phyloP scores from a whole-genome alignment of 2,113 vertebrate species.

The Phrynocephalus versicolor region DNA sequence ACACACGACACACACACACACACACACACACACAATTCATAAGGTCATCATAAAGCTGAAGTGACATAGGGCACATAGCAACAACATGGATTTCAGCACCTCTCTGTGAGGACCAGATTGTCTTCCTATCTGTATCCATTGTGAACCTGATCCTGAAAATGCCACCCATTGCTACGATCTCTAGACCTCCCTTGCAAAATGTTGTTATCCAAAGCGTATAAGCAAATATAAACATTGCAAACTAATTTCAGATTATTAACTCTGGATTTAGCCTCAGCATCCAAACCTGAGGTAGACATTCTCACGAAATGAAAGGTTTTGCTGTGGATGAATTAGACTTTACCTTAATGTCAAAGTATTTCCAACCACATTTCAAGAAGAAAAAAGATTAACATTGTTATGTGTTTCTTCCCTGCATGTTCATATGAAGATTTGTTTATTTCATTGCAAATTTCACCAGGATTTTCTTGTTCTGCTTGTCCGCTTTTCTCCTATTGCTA shows the following conservation, averaged over 20 bases:
- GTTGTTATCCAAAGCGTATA: neutral
- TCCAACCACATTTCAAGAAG: constrained; percentile 8
- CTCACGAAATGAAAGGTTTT: neutral
- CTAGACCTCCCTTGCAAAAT: neutral
- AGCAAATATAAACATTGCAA: neutral
- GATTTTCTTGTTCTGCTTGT: constrained; percentile 26
- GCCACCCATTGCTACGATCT: neutral
- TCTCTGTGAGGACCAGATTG: neutral
- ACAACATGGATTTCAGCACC: neutral
- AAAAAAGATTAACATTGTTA: neutral
- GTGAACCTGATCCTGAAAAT: neutral
- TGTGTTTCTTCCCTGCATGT: neutral
- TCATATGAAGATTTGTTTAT: constrained; percentile 16
- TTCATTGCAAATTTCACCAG: constrained; percentile 37
- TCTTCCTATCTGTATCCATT: neutral
- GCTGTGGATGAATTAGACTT: neutral
- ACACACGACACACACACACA: too few species aligned
- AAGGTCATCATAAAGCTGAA: too few species aligned
- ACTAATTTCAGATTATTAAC: too few species aligned
- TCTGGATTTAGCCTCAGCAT: neutral
- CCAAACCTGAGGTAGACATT: neutral
- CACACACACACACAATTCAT: too few species aligned
- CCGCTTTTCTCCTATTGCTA: constrained; percentile 28
- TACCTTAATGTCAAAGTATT: neutral
- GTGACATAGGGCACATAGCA: too few species aligned